Conservation (phyloP, 2,797 vertebrate genomes). For the Potorous gilbertii region DNA sequence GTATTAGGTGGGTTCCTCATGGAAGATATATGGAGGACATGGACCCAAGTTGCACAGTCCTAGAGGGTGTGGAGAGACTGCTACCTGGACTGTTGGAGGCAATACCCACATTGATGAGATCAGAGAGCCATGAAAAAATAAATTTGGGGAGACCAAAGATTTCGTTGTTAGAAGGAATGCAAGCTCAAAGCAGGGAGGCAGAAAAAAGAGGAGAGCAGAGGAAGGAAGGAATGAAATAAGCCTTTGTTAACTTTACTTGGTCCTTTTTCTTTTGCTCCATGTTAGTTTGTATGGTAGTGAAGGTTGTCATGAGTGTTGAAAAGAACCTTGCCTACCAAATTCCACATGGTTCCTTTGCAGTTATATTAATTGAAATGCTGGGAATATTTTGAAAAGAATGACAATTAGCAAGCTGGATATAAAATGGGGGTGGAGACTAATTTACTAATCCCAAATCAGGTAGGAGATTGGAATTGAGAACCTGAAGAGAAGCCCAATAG, state of each 20-base stretch:
- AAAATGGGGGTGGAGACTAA: background rate
- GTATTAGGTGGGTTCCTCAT: background rate
- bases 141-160: background rate
- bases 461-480: background rate
- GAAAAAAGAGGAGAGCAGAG: background rate
- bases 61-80: background rate
- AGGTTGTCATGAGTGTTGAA: background rate
- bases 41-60: background rate
- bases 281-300: background rate
- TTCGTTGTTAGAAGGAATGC: background rate
- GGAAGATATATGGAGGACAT: background rate
- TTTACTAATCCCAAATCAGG: background rate
- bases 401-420: background rate
- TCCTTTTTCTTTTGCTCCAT: background rate
- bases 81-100: background rate
- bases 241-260: background rate
- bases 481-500: background rate
- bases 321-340: background rate
- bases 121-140: background rate
- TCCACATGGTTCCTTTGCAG: background rate
- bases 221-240: background rate
- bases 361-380: background rate
- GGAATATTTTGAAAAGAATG: background rate
- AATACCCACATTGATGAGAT: background rate
- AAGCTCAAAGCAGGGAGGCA: background rate